Percentiles rank a stretch among this genome's conserved stretches.
These are phyloP conservation scores for Leucozona laternaria DNA, from an alignment of 2,888 invertebrate species.

Conservation along the genomic window DNA sequence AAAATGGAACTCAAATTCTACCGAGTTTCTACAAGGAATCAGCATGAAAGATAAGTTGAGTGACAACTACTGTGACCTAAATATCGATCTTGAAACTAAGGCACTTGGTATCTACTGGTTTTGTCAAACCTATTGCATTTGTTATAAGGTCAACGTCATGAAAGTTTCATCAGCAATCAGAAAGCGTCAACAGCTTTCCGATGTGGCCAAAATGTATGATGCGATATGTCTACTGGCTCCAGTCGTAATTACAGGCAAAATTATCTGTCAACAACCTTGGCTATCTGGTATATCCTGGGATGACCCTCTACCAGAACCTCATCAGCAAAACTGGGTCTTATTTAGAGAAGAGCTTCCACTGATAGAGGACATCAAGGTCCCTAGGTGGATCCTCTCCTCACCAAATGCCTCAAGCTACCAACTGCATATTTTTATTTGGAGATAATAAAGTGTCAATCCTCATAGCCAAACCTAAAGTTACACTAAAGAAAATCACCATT, in stretches of 20 bases:
- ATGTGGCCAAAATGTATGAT: no score
- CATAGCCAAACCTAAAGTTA: slow-evolving; percentile 54
- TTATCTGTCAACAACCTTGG: slow-evolving; percentile 45
- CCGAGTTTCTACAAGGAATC: slow-evolving; percentile 20
- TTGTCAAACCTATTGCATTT: no score
- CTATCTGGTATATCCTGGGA: slow-evolving; percentile 18
- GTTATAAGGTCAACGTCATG: no score
- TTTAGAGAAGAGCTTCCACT: slow-evolving; percentile 33
- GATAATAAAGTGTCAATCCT: slow-evolving; percentile 43
- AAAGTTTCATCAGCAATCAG: no score
- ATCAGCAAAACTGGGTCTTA: slow-evolving; percentile 19
- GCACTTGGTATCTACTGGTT: no score
- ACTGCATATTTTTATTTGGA: slow-evolving; percentile 24
- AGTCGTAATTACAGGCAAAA: slow-evolving; percentile 43
- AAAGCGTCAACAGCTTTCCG: no score
- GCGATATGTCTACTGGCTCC: slow-evolving; percentile 5
- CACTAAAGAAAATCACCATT: slow-evolving; percentile 55
- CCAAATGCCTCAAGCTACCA: slow-evolving; percentile 15
- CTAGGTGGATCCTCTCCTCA: slow-evolving; percentile 33
- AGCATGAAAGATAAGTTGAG: neutral
- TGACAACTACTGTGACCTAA: no score
- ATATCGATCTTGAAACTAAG: no score
- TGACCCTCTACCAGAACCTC: slow-evolving; percentile 14
- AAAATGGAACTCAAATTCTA: slow-evolving; percentile 56
- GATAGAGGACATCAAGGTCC: slow-evolving; percentile 7